Evolutionary conservation across 2,888 invertebrate species (phyloP).

Genomic region (Harmothoe impar): DNA sequence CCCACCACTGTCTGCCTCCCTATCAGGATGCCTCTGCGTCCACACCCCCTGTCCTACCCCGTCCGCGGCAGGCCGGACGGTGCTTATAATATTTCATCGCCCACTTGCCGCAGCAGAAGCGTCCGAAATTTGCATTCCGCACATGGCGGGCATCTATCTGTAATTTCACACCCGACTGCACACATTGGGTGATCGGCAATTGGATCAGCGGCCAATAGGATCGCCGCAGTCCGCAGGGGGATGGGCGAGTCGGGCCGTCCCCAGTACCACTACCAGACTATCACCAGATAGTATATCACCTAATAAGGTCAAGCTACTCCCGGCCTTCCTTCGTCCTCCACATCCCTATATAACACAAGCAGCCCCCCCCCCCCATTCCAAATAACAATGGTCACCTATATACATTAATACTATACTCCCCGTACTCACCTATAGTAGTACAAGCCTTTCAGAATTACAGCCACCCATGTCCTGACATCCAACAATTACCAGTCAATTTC

Average conservation of each 20-base stretch:
- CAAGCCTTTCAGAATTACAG: too few species aligned
- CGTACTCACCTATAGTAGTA: too few species aligned
- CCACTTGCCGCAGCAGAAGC: background rate
- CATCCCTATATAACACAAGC: background rate
- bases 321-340: constrained; percentile 2
- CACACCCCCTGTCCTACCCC: background rate
- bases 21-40: background rate
- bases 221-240: background rate
- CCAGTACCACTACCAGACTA: constrained; percentile 26
- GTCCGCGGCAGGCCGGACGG: background rate
- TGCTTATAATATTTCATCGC: constrained; percentile 52
- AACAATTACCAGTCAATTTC: too few species aligned
- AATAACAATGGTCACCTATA: constrained; percentile 36
- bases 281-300: constrained; percentile 57
- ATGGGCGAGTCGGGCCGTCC: background rate
- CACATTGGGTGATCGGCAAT: constrained; percentile 56
- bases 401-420: too few species aligned
- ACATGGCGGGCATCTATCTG: constrained; percentile 49
- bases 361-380: background rate
- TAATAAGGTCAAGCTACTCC: constrained; percentile 43
- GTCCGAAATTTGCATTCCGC: constrained; percentile 49
- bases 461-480: too few species aligned
- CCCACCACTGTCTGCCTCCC: constrained; percentile 3
- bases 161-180: constrained; percentile 56
- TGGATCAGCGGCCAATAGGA: constrained; percentile 50